These are phyloP conservation scores for Garrulus glandarius DNA, from an alignment of 2,797 vertebrate genomes.

Conservation along the genomic window DNA sequence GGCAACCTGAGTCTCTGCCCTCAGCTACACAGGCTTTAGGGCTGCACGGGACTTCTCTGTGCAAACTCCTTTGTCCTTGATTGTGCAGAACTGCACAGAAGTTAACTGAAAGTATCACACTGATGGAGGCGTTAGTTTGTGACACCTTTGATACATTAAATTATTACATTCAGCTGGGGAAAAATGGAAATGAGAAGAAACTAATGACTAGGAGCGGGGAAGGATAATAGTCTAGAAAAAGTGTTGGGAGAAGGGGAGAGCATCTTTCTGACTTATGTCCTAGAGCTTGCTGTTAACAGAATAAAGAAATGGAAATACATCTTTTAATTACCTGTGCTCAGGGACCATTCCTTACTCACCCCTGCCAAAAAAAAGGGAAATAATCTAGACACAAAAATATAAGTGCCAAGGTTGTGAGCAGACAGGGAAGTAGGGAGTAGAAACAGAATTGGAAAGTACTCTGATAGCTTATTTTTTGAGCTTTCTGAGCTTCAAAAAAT, in stretches of 20 bases:
- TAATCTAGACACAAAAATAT: background rate
- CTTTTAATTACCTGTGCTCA: background rate
- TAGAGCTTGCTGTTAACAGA: background rate
- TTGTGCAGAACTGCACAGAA: background rate
- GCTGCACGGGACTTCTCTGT: background rate
- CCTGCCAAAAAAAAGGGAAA: background rate
- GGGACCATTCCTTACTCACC: background rate
- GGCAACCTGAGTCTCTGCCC: background rate
- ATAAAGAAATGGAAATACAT: background rate
- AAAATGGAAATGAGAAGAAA: background rate
- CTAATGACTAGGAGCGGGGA: background rate
- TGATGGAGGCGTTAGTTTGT: background rate
- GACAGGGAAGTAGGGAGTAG: background rate
- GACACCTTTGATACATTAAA: background rate
- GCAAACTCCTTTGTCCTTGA: background rate
- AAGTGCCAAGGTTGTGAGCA: background rate
- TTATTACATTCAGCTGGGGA: background rate
- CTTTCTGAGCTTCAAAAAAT: background rate
- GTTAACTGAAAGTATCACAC: background rate
- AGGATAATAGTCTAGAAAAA: background rate
- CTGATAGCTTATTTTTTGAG: background rate
- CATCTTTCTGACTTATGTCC: accelerated
- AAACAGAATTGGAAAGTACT: background rate
- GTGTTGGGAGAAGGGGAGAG: background rate
- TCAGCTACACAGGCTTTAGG: background rate